phyloP scores from a whole-genome alignment of 1,140 invertebrate species.

The Conus ventricosus region DNA sequence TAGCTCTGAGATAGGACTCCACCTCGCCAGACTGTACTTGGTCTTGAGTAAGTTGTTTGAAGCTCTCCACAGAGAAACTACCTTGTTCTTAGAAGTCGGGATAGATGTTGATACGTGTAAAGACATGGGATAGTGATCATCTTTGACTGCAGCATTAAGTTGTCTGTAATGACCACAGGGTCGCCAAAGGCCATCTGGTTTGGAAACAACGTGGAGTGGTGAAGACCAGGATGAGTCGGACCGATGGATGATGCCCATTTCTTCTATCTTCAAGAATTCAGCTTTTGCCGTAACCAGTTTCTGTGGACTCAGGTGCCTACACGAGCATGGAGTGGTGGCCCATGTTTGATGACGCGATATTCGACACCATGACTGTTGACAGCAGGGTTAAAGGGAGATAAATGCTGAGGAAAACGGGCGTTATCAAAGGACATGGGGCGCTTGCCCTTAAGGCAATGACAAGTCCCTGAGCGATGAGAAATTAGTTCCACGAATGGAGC shows the following conservation, averaged over 20 bases:
- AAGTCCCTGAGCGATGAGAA: conserved; percentile 17
- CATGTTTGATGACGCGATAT: conserved; percentile 33
- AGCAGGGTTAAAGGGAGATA: background rate
- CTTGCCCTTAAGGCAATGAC: conserved; percentile 15
- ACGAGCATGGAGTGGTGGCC: conserved; percentile 35
- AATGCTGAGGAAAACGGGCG: background rate
- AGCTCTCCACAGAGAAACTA: too few species aligned
- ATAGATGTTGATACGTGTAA: too few species aligned
- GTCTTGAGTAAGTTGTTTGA: too few species aligned
- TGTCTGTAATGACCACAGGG: conserved; percentile 74
- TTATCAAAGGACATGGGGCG: background rate
- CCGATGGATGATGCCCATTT: conserved; percentile 32
- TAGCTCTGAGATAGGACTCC: too few species aligned
- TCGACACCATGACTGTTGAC: conserved; percentile 27
- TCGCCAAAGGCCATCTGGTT: conserved; percentile 70
- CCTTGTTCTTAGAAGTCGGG: too few species aligned
- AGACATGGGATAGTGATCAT: too few species aligned
- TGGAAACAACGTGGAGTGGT: conserved; percentile 74
- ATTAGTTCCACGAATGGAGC: conserved; percentile 30
- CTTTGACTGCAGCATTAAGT: conserved; percentile 74
- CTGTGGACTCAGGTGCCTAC: conserved; percentile 24
- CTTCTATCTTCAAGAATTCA: conserved; percentile 43
- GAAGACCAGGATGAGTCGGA: conserved; percentile 69
- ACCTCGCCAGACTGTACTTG: too few species aligned
- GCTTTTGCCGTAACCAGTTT: conserved; percentile 24